A percentile compares a stretch with the other conserved stretches of the same genome.
Conservation (phyloP, 2,888 invertebrate species). For the Pilophorus perplexus region DNA sequence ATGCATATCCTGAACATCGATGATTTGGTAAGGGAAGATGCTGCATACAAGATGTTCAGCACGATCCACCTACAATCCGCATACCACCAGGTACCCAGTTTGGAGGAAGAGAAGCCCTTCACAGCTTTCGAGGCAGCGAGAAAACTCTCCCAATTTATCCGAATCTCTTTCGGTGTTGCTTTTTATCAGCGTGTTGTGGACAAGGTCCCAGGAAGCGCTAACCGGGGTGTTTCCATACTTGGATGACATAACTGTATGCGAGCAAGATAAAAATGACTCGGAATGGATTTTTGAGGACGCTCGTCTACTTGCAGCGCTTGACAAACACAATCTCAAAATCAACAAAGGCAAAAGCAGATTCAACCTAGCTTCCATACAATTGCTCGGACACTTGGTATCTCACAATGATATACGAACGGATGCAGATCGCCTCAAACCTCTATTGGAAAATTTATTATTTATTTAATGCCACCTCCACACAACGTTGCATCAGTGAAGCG, state of each 20-base stretch:
- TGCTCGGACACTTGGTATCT: constrained; percentile 1
- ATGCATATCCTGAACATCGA: constrained; percentile 3
- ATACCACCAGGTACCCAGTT: constrained; percentile 17
- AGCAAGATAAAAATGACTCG: background rate
- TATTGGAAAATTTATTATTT: too few species aligned
- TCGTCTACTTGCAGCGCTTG: constrained; percentile 6
- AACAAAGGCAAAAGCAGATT: background rate
- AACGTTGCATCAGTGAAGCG: background rate
- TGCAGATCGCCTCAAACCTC: background rate
- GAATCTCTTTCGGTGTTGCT: constrained; percentile 2
- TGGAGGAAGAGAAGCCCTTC: background rate
- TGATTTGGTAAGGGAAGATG: background rate
- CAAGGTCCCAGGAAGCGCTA: too few species aligned
- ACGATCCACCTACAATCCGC: constrained; percentile 6
- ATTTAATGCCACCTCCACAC: background rate
- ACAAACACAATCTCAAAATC: constrained; percentile 17
- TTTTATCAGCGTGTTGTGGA: constrained; percentile 1
- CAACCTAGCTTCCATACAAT: too few species aligned
- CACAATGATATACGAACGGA: background rate
- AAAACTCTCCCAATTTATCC: background rate
- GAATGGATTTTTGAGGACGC: background rate
- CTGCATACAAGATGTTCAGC: constrained; percentile 10
- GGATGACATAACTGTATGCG: background rate
- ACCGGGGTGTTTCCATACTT: constrained; percentile 16
- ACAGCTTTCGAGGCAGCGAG: background rate